Base-by-base conservation (phyloP, 1,140 invertebrate genomes). In the Mizuhopecten yessoensis region DNA sequence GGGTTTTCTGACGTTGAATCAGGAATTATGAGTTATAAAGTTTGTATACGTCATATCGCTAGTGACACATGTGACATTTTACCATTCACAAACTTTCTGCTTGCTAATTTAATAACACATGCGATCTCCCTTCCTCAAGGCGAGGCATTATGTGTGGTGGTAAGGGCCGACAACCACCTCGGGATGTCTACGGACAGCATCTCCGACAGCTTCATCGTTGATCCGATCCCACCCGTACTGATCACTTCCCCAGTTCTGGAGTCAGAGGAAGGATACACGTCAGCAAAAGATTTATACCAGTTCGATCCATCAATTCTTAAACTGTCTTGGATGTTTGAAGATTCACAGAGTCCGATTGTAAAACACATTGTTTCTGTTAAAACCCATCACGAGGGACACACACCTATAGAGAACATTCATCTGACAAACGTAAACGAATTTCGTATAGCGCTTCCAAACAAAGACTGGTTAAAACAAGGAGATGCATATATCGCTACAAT, bases 1-100 rank as follows among this genome's bases (percentile, higher is more conserved):
- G 94, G 94, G 34, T 94, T 94, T 91, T 75, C 91, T 5, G 94
- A 95, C 75, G 93, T 93, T 11, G 92, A 95, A n/a, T 94, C 94
- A 7, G 93, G 90, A 3, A 91, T 95, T 42, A 86, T 91, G n/a
- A 88, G 94, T 86, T 94, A 91, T 57, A 90, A 92, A 39, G 92
- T 91, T 15, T 95, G 94, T 88, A 86, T 94, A 11, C 36, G 15
- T 33, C 11, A 39, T 0, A 29, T n/a, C 17, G 57, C 9, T 29
- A 75, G n/a, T 29, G 57, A 75, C 5, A 23, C 33, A 20, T 95
- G 94, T 86, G 91, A 94, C 45, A 57, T 93, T n/a, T 45, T 92
- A 39, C 34, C 86, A 17, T 86, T n/a, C 11, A 75, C 33, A n/a
- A 90, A 91, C 33, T 86, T 89, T 17, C 86, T 91, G 17, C 86